phyloP scores from a whole-genome alignment of 2,797 vertebrate species.

The Ctenochaetus hawaiiensis region DNA sequence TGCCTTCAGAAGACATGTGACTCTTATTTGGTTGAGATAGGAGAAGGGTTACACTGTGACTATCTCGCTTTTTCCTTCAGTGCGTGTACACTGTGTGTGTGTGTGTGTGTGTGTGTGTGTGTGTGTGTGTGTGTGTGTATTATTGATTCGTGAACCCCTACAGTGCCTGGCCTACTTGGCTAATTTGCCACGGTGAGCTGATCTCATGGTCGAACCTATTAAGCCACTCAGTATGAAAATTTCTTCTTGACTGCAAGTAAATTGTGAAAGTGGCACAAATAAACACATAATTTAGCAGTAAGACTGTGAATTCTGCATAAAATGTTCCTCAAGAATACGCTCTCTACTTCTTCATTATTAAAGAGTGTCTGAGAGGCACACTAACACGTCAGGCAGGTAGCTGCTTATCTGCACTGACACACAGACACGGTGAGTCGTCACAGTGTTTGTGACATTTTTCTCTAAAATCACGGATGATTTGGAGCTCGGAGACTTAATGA shows the following conservation, averaged over 20 bases:
- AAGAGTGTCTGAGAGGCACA: neutral
- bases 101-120: conserved; percentile 28
- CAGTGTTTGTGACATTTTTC: neutral
- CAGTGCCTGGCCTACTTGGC: conserved; percentile 28
- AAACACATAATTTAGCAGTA: conserved; percentile 15
- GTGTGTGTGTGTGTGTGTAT: conserved; percentile 25
- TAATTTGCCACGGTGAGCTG: conserved; percentile 45
- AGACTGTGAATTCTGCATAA: conserved; percentile 22
- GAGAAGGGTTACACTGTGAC: conserved; percentile 42
- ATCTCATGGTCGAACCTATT: conserved; percentile 24
- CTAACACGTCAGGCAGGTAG: conserved; percentile 28
- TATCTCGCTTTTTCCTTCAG: conserved; percentile 19
- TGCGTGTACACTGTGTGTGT: conserved; percentile 19
- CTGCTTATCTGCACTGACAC: conserved; percentile 29
- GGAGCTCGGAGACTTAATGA: conserved; percentile 24
- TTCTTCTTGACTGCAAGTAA: conserved; percentile 10
- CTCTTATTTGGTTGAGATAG: conserved; percentile 59
- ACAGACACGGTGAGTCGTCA: conserved; percentile 17
- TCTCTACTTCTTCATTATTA: conserved; percentile 28
- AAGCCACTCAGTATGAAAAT: conserved; percentile 30
- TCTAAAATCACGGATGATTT: conserved; percentile 19
- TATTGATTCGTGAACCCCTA: conserved; percentile 24
- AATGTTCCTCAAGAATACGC: conserved; percentile 22
- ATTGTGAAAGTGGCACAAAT: conserved; percentile 34
- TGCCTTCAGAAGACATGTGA: conserved; percentile 76